Percentiles rank a stretch among this genome's conserved stretches.
Conservation (phyloP, 2,113 vertebrate species). For the Calidris pugnax region DNA sequence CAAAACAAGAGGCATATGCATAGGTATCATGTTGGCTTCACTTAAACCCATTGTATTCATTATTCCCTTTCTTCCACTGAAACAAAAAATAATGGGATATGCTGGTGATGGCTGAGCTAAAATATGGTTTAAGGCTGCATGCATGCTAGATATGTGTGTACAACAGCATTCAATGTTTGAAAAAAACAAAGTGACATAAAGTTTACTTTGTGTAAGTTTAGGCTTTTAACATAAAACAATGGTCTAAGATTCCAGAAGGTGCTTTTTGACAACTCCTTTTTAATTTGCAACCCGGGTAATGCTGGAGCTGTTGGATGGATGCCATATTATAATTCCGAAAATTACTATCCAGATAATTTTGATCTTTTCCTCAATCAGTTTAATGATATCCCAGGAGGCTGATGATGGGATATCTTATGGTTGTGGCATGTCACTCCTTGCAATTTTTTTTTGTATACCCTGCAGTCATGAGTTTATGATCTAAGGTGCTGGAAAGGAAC, state of each 20-base stretch:
- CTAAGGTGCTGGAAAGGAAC: background rate
- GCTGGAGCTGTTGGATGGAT: background rate
- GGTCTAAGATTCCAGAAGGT: background rate
- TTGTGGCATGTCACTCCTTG: background rate
- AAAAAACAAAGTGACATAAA: background rate
- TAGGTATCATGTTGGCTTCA: background rate
- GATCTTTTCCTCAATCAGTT: background rate
- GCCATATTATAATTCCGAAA: background rate
- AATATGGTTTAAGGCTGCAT: background rate
- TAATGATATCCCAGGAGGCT: constrained; percentile 17
- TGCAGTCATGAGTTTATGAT: background rate
- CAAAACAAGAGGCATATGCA: background rate
- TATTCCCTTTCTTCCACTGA: background rate
- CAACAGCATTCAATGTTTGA: background rate
- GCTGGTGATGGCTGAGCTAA: background rate
- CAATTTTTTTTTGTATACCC: background rate
- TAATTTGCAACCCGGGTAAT: background rate
- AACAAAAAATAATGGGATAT: background rate
- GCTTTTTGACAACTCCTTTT: background rate
- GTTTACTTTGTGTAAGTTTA: background rate
- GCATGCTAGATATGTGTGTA: background rate
- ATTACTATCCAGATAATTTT: background rate
- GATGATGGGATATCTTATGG: background rate
- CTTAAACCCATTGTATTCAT: background rate
- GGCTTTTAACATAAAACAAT: background rate